These are phyloP conservation scores for Amiota communis DNA, from an alignment of 2,888 invertebrate species.

Conservation along the genomic window DNA sequence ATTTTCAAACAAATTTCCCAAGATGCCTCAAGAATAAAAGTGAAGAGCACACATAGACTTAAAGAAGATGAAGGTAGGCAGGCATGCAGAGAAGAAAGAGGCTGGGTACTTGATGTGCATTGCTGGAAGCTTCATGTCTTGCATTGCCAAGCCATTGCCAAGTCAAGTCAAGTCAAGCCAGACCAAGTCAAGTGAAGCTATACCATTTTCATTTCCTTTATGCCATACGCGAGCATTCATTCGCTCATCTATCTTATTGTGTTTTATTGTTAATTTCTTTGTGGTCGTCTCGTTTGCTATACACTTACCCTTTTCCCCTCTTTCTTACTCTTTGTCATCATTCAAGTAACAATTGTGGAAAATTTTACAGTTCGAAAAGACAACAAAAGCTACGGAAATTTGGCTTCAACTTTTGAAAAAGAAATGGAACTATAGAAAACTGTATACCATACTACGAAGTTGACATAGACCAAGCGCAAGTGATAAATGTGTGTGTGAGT, in stretches of 20 bases:
- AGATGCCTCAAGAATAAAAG: constrained; percentile 1
- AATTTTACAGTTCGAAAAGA: constrained; percentile 1
- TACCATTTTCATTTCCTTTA: constrained; percentile 7
- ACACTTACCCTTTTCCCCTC: neutral
- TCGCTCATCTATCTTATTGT: constrained; percentile 16
- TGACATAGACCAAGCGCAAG: too few relatives aligned
- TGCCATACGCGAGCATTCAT: neutral
- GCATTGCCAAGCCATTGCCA: neutral
- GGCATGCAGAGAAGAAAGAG: neutral
- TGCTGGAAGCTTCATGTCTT: neutral
- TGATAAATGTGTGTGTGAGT: neutral
- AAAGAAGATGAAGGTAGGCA: neutral
- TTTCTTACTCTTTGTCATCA: too few relatives aligned
- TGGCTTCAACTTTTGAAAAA: neutral
- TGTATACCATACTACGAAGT: neutral
- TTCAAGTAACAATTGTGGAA: neutral
- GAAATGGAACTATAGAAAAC: neutral
- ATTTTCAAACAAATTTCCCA: constrained; percentile 18
- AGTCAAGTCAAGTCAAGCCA: neutral
- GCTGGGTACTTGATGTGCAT: constrained; percentile 11
- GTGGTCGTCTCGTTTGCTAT: constrained; percentile 4
- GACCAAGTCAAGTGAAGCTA: constrained; percentile 3
- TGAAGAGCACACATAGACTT: neutral
- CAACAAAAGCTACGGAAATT: neutral
- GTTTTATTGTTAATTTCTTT: constrained; percentile 22